phyloP scores from a whole-genome alignment of 2,888 invertebrate genomes.

The Spodoptera picta region DNA sequence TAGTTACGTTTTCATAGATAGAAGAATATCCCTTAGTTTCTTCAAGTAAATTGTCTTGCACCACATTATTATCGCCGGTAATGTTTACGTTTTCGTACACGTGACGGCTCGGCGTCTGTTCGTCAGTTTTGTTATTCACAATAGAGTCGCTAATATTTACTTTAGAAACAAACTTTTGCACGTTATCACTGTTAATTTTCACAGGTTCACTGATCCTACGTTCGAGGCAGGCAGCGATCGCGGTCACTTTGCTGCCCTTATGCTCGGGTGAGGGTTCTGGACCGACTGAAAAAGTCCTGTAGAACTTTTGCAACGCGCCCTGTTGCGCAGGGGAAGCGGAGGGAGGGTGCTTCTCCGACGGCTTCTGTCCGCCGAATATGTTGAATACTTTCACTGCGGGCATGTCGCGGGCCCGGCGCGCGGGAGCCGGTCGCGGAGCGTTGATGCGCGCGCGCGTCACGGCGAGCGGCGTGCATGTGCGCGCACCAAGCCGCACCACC shows the following conservation, averaged over 20 bases:
- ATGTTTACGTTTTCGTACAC: constrained; percentile 86
- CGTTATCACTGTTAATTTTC: constrained; percentile 73
- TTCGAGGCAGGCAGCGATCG: constrained; percentile 84
- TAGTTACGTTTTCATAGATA: constrained; percentile 85
- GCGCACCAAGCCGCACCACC: constrained; percentile 52
- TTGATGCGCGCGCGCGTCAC: constrained; percentile 85
- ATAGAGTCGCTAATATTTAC: constrained; percentile 70
- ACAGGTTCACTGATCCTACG: constrained; percentile 82
- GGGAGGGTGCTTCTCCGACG: constrained; percentile 80
- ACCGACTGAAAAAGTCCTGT: constrained; percentile 86
- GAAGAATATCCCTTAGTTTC: constrained; percentile 84
- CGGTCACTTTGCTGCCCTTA: constrained; percentile 84
- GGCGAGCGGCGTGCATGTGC: constrained; percentile 84
- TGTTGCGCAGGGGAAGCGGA: constrained; percentile 73
- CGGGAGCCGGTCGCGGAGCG: constrained; percentile 79
- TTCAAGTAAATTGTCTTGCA: constrained; percentile 71
- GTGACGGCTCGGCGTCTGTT: constrained; percentile 69
- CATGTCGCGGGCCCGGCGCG: constrained; percentile 85
- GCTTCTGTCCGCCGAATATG: constrained; percentile 88
- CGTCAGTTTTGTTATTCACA: constrained; percentile 71
- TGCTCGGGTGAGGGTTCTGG: constrained; percentile 77
- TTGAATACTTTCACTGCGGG: constrained; percentile 88
- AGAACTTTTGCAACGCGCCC: constrained; percentile 85
- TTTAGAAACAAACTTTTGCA: constrained; percentile 73
- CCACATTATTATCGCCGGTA: constrained; percentile 64